phyloP scores from a whole-genome alignment of 2,113 vertebrate genomes.

The Ptyas mucosa region DNA sequence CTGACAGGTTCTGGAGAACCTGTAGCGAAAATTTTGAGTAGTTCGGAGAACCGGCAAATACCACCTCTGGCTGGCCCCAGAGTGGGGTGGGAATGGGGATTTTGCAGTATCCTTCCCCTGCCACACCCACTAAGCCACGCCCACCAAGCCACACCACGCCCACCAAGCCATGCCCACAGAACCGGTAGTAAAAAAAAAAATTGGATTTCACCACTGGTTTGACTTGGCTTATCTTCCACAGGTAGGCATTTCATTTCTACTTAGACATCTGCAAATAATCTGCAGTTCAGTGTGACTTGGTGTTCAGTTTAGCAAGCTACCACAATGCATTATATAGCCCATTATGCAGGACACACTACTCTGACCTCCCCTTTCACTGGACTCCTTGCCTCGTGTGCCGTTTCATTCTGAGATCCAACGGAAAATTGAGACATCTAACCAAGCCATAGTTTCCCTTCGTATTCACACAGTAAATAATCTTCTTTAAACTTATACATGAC shows the following conservation, averaged over 20 bases:
- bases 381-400: neutral
- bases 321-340: neutral
- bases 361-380: neutral
- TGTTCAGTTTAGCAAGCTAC: neutral
- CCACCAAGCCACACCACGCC: too few relatives aligned
- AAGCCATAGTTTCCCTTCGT: slow-evolving; percentile 46
- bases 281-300: neutral
- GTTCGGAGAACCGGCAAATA: too few relatives aligned
- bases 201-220: neutral
- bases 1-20: too few relatives aligned
- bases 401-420: neutral
- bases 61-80: too few relatives aligned
- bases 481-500: slow-evolving; percentile 51
- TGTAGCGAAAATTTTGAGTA: too few relatives aligned
- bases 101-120: too few relatives aligned
- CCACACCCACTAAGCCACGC: too few relatives aligned
- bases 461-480: slow-evolving; percentile 39
- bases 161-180: too few relatives aligned
- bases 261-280: neutral
- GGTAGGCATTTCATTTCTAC: neutral
- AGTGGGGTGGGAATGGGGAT: too few relatives aligned
- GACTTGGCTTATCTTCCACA: neutral
- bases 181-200: too few relatives aligned
- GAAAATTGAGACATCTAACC: slow-evolving; percentile 19
- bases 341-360: neutral